Evolutionary conservation across 2,888 invertebrate genomes (phyloP), one percentile per base, ranked within the genome.

Genomic region (Apotomis capreana): DNA sequence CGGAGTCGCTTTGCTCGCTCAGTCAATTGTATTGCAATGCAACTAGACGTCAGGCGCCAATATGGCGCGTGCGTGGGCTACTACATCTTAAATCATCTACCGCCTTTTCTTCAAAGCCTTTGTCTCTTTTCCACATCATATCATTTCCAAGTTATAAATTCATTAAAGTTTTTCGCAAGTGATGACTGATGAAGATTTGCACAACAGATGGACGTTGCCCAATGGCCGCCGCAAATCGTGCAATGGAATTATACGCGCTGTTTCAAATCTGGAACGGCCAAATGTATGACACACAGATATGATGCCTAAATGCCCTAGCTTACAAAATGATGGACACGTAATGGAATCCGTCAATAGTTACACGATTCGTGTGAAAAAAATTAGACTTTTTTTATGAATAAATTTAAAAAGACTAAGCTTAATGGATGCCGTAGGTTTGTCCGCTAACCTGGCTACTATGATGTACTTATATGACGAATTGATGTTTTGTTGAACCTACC

Each of bases 181-280:
- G 79, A 81, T 78, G 79, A 73, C 71, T 81, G 79, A 81, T 78
- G 79, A 77, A 74, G 75, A 74, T 78, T 83, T 83, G 78, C 84
- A 82, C 82, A 85, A 84, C 78, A 72, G 78, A 79, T 79, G 79
- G 78, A 78, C 75, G 79, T 84, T 84, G 76, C 81, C 77, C 81
- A 83, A 83, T 81, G 77, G 74, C 71, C 57, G 75, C 74, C 77
- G 76, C 65, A 68, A 70, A 74, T 74, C 76, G 74, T 79, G 80
- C 78, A 79, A 80, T 78, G 76, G 77, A 70, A 80, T 83, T 83
- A 83, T 83, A 83, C 84, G 84, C 84, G 81, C 83, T 82, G 75
- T 81, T 85, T 83, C 80, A 80, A 84, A 84, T 83, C 80, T 83
- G 78, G 74, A 72, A 68, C 72, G 62, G 68, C 58, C 61, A 62